These are phyloP conservation scores for Scaptomyza parva DNA, from an alignment of 2,888 invertebrate genomes.

Conservation along the genomic window DNA sequence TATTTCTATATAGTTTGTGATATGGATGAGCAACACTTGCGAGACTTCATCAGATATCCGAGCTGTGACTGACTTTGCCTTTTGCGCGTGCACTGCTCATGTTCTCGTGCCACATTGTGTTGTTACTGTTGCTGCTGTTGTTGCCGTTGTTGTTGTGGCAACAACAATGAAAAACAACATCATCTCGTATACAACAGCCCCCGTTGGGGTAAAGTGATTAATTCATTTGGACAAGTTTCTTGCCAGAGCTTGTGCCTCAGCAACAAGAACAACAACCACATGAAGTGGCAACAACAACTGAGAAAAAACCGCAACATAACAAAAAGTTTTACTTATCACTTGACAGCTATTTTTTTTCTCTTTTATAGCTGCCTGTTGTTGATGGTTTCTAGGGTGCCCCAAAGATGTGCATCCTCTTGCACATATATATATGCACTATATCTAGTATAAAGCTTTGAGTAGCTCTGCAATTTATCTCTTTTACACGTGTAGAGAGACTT, in stretches of 20 bases:
- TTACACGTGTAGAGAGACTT: conserved; percentile 41
- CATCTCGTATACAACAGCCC: conserved; percentile 68
- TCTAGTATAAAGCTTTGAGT: conserved; percentile 38
- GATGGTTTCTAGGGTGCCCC: conserved; percentile 37
- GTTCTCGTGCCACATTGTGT: conserved; percentile 30
- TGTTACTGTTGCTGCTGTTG: conserved; percentile 17
- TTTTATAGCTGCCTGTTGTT: conserved; percentile 14
- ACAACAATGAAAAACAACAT: conserved; percentile 58
- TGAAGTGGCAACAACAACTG: conserved; percentile 40
- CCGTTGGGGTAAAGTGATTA: conserved; percentile 74
- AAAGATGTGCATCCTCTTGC: not conserved
- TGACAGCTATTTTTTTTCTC: conserved; percentile 64
- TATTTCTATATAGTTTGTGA: conserved; percentile 9
- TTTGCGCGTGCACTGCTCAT: conserved; percentile 14
- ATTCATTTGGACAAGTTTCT: conserved; percentile 80
- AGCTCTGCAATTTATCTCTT: conserved; percentile 68
- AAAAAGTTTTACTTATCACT: conserved; percentile 67
- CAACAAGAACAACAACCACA: conserved; percentile 26
- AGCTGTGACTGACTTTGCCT: conserved; percentile 19
- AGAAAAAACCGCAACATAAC: conserved; percentile 43
- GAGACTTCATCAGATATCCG: conserved; percentile 59
- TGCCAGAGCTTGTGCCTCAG: conserved; percentile 45
- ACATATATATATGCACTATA: too few species aligned
- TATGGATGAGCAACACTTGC: conserved; percentile 70
- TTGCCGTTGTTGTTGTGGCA: conserved; percentile 17